Conservation (phyloP, 1,140 invertebrate genomes). For the Panonychus citri region DNA sequence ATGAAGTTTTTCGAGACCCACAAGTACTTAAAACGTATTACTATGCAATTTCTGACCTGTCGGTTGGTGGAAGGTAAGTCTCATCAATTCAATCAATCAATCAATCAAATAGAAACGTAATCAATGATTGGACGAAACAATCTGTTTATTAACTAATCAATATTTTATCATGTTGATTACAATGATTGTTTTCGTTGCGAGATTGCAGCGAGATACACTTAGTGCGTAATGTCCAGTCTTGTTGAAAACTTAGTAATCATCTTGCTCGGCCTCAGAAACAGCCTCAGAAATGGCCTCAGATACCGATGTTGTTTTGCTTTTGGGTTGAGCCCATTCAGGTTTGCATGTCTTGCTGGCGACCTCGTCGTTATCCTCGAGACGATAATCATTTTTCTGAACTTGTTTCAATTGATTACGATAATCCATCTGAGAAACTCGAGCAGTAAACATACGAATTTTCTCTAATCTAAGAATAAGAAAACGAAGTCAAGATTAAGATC, state of each 20-base stretch:
- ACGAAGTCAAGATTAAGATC: too few relatives aligned
- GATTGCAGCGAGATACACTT: too few relatives aligned
- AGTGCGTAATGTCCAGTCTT: too few relatives aligned
- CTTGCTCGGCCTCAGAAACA: not conserved
- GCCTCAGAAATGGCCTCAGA: not conserved
- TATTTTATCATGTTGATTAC: not conserved
- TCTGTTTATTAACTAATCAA: too few relatives aligned
- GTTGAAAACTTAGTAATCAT: constrained; percentile 13
- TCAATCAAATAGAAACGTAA: too few relatives aligned
- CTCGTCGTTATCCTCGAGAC: not conserved
- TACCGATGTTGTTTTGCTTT: not conserved
- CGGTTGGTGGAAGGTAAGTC: constrained; percentile 61
- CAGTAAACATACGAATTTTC: constrained; percentile 28
- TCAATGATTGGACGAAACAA: too few relatives aligned
- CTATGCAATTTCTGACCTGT: constrained; percentile 87
- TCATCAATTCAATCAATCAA: too few relatives aligned
- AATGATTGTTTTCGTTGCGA: too few relatives aligned
- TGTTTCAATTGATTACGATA: not conserved
- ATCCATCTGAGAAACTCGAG: constrained; percentile 32
- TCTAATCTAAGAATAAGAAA: constrained; percentile 37
- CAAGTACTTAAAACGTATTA: constrained; percentile 87
- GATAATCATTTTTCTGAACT: constrained; percentile 2
- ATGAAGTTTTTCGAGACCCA: constrained; percentile 81
- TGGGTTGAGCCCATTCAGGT: not conserved
- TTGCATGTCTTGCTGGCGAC: not conserved